Conservation (phyloP, 1,140 invertebrate species). For the Tribolium castaneum region DNA sequence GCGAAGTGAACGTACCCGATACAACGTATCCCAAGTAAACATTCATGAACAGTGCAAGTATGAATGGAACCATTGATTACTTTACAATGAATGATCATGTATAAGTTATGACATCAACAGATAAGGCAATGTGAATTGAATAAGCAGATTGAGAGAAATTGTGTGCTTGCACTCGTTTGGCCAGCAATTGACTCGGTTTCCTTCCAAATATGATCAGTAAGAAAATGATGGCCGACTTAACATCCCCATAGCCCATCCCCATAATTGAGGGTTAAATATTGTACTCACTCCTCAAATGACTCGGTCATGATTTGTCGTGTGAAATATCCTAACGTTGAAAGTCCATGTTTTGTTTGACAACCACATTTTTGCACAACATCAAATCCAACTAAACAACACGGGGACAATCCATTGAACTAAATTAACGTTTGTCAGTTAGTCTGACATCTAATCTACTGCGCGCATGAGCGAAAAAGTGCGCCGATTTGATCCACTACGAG, state of each 20-base stretch:
- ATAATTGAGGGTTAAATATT: slow-evolving; percentile 40
- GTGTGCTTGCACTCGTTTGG: not conserved
- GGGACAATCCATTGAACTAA: slow-evolving; percentile 60
- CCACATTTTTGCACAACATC: slow-evolving; percentile 63
- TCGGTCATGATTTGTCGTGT: slow-evolving; percentile 80
- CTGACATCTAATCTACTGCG: slow-evolving; percentile 50
- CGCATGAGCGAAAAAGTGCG: slow-evolving; percentile 46
- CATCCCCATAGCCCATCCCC: slow-evolving; percentile 45
- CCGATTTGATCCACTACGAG: slow-evolving; percentile 10
- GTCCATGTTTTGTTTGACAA: slow-evolving; percentile 68
- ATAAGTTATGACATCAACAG: slow-evolving; percentile 45
- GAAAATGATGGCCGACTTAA: slow-evolving; percentile 45
- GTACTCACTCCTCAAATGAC: slow-evolving; percentile 79
- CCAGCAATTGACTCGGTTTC: slow-evolving; percentile 5
- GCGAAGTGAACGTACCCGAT: slow-evolving; percentile 34
- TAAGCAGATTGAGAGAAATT: not conserved
- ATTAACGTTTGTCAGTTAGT: slow-evolving; percentile 55
- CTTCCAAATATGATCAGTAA: slow-evolving; percentile 23
- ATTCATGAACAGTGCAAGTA: slow-evolving; percentile 44
- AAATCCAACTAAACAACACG: slow-evolving; percentile 60
- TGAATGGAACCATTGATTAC: slow-evolving; percentile 53
- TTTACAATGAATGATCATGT: slow-evolving; percentile 50
- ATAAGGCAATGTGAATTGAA: slow-evolving; percentile 40
- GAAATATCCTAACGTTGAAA: slow-evolving; percentile 74
- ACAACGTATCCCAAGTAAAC: slow-evolving; percentile 43